A percentile compares a stretch with the other conserved stretches of the same genome.
Conservation (phyloP, 64 coral and sea anemone genomes). For the Hydrozoanthus tunicans region DNA sequence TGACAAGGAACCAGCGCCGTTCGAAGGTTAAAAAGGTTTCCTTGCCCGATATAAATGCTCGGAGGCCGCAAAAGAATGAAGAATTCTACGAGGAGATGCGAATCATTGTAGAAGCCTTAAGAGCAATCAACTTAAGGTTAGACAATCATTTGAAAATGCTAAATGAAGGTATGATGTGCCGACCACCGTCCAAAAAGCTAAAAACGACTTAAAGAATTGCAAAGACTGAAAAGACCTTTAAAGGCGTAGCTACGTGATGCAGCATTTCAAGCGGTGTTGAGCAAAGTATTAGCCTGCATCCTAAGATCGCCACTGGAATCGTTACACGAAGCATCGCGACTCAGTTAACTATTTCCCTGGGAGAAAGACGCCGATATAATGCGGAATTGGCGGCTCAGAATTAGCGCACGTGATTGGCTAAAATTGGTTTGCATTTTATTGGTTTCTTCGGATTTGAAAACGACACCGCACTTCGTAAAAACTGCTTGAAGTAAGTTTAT, state of each 20-base stretch:
- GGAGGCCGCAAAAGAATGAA: background rate
- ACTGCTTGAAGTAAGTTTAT: too few species aligned
- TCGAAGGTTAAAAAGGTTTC: background rate
- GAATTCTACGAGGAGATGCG: conserved; percentile 35
- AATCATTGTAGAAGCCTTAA: conserved; percentile 23
- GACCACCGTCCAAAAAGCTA: background rate
- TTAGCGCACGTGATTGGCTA: too few species aligned
- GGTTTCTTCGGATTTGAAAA: too few species aligned
- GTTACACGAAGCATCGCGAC: too few species aligned
- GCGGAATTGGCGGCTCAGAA: too few species aligned
- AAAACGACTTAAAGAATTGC: background rate
- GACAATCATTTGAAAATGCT: conserved; percentile 1
- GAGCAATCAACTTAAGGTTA: background rate
- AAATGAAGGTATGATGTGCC: background rate
- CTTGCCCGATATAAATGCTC: background rate
- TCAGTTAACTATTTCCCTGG: too few species aligned
- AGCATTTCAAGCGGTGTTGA: too few species aligned
- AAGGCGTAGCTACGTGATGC: background rate
- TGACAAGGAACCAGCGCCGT: background rate
- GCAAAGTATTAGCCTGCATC: too few species aligned
- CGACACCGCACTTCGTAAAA: too few species aligned
- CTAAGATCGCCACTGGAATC: too few species aligned
- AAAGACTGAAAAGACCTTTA: background rate
- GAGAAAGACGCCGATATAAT: too few species aligned
- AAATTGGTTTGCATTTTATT: too few species aligned